Evolutionary conservation across 2,113 vertebrate genomes (phyloP).

Genomic region (Gadus chalcogrammus): DNA sequence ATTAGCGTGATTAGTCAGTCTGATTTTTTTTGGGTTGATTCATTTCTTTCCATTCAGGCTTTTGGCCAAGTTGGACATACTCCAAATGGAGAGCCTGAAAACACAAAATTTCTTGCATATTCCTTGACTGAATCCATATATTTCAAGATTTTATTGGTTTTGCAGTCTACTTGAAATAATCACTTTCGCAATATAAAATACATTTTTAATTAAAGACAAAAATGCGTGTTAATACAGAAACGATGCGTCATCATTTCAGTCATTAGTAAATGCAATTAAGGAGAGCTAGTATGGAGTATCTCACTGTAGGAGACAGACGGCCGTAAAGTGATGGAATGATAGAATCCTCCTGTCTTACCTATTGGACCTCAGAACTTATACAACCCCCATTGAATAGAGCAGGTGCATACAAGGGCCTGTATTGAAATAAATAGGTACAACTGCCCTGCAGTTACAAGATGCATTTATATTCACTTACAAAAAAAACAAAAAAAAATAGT

Average conservation of each 20-base stretch:
- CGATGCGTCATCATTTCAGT: conserved; percentile 65
- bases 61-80: no score
- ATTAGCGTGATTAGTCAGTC: no score
- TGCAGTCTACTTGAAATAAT: not conserved
- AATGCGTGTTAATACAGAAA: conserved; percentile 60
- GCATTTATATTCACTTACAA: no score
- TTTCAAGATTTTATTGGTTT: not conserved
- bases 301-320: not conserved
- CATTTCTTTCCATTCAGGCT: no score
- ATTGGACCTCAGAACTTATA: conserved; percentile 5
- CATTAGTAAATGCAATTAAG: conserved; percentile 53
- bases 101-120: no score
- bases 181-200: conserved; percentile 31
- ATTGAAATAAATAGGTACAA: conserved; percentile 70
- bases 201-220: conserved; percentile 42
- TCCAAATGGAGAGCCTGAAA: no score
- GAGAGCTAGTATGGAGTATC: conserved; percentile 19
- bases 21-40: no score
- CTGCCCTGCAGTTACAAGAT: conserved; percentile 74
- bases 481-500: no score
- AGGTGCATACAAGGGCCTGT: conserved; percentile 37
- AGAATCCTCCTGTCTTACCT: not conserved
- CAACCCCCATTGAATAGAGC: conserved; percentile 24
- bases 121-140: not conserved
- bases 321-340: no score